phyloP scores from a whole-genome alignment of 2,797 vertebrate genomes.

The Syncerus caffer region DNA sequence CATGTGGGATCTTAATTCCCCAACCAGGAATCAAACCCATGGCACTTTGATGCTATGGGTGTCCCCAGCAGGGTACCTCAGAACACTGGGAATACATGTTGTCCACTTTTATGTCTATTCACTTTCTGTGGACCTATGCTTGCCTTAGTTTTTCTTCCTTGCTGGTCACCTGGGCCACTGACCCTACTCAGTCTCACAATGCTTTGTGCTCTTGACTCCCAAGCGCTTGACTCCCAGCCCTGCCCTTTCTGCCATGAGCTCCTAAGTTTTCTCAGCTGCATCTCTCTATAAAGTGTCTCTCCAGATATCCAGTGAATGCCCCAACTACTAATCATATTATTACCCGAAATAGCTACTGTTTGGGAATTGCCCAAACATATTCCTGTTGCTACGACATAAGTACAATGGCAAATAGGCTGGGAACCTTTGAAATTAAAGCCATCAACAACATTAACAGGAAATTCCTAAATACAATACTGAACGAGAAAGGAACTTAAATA shows the following conservation, averaged over 20 bases:
- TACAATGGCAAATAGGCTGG: neutral
- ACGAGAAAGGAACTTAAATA: neutral
- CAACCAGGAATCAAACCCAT: neutral
- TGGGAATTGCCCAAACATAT: neutral
- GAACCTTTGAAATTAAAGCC: neutral
- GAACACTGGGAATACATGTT: neutral
- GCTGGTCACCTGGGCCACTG: neutral
- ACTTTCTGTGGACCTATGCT: neutral
- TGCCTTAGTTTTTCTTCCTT: neutral
- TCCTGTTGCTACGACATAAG: neutral
- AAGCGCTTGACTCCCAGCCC: neutral
- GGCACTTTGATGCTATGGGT: neutral
- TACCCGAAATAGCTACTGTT: neutral
- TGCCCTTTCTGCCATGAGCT: neutral
- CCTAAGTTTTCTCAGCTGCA: neutral
- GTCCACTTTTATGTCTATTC: neutral
- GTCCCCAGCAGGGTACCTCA: neutral
- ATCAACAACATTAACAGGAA: neutral
- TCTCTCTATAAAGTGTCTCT: neutral
- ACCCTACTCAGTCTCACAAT: neutral
- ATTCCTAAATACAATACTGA: neutral
- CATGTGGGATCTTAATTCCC: neutral
- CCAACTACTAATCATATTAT: neutral
- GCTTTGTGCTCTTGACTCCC: neutral
- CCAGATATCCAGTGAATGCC: neutral